These are phyloP conservation scores for Daphoenositta chrysoptera DNA, from an alignment of 2,113 vertebrate species.

Conservation along the genomic window DNA sequence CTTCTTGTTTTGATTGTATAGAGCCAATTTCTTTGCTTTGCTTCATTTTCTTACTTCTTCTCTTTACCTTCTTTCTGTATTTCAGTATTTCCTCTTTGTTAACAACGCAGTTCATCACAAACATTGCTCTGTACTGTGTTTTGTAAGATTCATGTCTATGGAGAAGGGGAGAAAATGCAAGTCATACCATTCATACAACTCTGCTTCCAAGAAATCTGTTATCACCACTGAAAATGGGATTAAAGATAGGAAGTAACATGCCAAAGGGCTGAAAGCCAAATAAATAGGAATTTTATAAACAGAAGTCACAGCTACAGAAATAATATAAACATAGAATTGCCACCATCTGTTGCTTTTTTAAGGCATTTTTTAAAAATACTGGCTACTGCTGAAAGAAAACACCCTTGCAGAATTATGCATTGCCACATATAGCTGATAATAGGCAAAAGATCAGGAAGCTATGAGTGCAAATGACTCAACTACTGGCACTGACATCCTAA, in stretches of 20 bases:
- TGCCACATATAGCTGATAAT: neutral
- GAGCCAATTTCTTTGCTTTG: neutral
- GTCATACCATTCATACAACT: neutral
- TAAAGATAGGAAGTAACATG: neutral
- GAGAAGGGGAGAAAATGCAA: slow-evolving; percentile 46
- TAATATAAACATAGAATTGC: neutral
- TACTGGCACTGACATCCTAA: neutral
- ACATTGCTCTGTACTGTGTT: slow-evolving; percentile 97
- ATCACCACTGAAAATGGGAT: neutral
- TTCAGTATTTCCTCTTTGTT: slow-evolving; percentile 86
- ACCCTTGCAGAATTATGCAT: neutral
- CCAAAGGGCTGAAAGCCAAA: neutral
- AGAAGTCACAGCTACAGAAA: neutral
- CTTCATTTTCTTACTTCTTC: slow-evolving; percentile 71
- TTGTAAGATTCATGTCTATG: slow-evolving; percentile 91
- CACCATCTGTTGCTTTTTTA: neutral
- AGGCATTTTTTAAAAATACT: neutral
- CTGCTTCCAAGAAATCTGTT: neutral
- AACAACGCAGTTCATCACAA: slow-evolving; percentile 95
- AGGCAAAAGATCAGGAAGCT: neutral
- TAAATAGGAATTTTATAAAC: neutral
- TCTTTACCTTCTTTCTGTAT: slow-evolving; percentile 79
- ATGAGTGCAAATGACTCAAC: neutral
- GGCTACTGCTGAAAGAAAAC: neutral
- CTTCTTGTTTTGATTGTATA: slow-evolving; percentile 38